Conservation (phyloP, 2,888 invertebrate genomes). For the Andrena flavipes region DNA sequence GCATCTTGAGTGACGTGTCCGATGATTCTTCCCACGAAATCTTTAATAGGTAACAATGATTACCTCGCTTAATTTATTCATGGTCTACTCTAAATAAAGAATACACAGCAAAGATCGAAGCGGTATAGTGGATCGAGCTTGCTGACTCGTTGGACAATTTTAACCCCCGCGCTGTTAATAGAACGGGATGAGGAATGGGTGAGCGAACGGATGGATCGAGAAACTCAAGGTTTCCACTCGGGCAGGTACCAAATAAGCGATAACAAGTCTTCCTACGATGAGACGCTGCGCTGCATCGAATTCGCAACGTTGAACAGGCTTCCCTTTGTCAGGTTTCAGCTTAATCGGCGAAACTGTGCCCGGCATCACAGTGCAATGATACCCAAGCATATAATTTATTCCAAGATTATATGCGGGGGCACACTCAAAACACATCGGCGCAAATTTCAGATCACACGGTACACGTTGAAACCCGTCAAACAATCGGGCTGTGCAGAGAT, state of each 20-base stretch:
- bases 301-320: background rate
- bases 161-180: conserved; percentile 11
- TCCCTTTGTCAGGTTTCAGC: conserved; percentile 37
- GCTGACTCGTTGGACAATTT: background rate
- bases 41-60: background rate
- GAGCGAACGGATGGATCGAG: conserved; percentile 38
- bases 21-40: no score
- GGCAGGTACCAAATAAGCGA: conserved; percentile 51
- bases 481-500: conserved; percentile 1
- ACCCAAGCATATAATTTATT: conserved; percentile 32
- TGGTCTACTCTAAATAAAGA: conserved; percentile 5
- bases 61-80: conserved; percentile 14
- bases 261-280: conserved; percentile 31
- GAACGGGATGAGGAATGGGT: conserved; percentile 11
- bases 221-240: conserved; percentile 38
- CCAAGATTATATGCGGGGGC: conserved; percentile 32
- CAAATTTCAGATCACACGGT: conserved; percentile 24
- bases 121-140: no score
- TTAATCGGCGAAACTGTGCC: conserved; percentile 38
- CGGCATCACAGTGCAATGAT: conserved; percentile 24
- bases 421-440: conserved; percentile 29
- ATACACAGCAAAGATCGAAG: background rate
- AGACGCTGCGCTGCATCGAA: conserved; percentile 8
- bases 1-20: no score
- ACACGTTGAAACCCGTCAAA: background rate